A percentile compares a stretch with the other conserved stretches of the same genome.
phyloP scores from a whole-genome alignment of 2,797 vertebrate genomes.

The Gallinago solitaria region DNA sequence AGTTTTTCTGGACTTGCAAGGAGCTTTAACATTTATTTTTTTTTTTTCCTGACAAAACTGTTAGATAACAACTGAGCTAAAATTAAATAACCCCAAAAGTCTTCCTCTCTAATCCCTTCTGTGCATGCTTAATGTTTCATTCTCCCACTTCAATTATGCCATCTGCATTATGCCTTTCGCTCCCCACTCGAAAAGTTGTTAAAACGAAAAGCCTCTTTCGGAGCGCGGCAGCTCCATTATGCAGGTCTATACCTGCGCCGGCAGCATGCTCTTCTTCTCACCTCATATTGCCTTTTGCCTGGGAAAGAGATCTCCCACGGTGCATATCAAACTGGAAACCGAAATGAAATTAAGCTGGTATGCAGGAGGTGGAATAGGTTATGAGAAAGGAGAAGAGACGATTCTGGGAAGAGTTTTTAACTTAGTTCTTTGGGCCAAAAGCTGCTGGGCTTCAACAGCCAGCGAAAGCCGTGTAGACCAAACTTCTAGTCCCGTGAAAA shows the following conservation, averaged over 20 bases:
- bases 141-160: slow-evolving; percentile 82
- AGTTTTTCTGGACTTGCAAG: slow-evolving; percentile 14
- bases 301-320: slow-evolving; percentile 78
- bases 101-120: slow-evolving; percentile 74
- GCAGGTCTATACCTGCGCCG: slow-evolving; percentile 95
- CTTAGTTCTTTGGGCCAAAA: neutral
- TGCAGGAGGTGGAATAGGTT: slow-evolving; percentile 69
- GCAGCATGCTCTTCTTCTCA: slow-evolving; percentile 91
- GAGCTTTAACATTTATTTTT: neutral
- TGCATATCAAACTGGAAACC: slow-evolving; percentile 76
- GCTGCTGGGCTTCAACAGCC: neutral
- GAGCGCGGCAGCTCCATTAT: slow-evolving; percentile 83
- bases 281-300: slow-evolving; percentile 95
- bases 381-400: slow-evolving; percentile 46
- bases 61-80: slow-evolving; percentile 67
- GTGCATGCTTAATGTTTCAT: slow-evolving; percentile 77
- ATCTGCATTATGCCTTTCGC: slow-evolving; percentile 81
- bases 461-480: neutral
- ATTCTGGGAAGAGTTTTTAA: neutral
- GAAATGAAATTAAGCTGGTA: slow-evolving; percentile 79
- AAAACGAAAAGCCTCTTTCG: slow-evolving; percentile 85
- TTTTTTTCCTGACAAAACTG: slow-evolving; percentile 45
- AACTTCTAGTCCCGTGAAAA: neutral
- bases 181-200: slow-evolving; percentile 87
- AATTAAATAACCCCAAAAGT: slow-evolving; percentile 72